Evolutionary conservation across 2,888 invertebrate species (phyloP), one percentile per base, ranked within the genome.

Genomic region (Eupithecia subumbrata): DNA sequence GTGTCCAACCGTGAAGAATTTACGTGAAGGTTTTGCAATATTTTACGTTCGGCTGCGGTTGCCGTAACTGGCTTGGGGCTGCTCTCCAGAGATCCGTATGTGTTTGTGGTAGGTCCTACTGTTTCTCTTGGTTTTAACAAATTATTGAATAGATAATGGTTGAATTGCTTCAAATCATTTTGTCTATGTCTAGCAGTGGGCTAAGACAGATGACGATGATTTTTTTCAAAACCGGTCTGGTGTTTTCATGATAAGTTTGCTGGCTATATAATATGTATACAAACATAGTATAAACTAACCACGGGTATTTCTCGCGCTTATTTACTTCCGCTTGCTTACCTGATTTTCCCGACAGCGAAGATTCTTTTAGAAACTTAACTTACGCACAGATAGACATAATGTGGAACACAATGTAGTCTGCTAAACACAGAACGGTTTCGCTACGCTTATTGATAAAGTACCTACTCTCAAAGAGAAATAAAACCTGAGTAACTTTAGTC

Each of bases 1-100:
- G 40, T 40, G 67, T 37, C 64, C 40, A 67, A 18, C 64, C 66
- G 9, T 68, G 68, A 68, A 40, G 68, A 43, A 68, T 69, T 69
- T 69, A 69, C 30, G 52, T 34, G 68, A n/a, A 45, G 68, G 68
- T 7, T 22, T 12, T 14, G 40, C 43, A 40, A 68, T 68, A 68
- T 68, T 68, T 68, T 14, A 68, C 68, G 43, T 68, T 43, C 43
- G 43, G 1, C n/a, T 66, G 66, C 66, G 64, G 64, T 64, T 18
- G 5, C 68, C 43, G 14, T 25, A 68, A 22, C 43, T 68, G 68
- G 43, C 43, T 43, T 25, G n/a, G 68, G 43, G 68, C 16, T 64
- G 18, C 18, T n/a, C 68, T 45, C 68, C 1, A 8, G 68, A 43
- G 68, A 68, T 25, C n/a, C 45, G 68, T 16, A 0, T 18, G 5